These are phyloP conservation scores for Hemithea aestivaria DNA, from an alignment of 2,888 invertebrate species.

Conservation along the genomic window DNA sequence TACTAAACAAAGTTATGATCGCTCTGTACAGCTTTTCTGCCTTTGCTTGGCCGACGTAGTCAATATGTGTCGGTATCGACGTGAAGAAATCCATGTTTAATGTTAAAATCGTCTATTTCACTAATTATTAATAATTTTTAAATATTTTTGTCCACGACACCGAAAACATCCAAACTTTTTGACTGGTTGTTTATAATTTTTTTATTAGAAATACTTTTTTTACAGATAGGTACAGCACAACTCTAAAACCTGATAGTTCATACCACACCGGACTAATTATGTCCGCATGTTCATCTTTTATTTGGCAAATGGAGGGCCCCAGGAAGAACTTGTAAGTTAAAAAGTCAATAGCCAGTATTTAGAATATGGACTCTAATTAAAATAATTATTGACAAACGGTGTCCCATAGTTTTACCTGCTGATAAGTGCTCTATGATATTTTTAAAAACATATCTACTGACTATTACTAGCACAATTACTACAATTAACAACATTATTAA, in stretches of 20 bases:
- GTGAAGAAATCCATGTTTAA: slow-evolving; percentile 70
- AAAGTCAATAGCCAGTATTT: neutral
- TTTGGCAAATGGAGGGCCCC: slow-evolving; percentile 85
- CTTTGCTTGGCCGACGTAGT: slow-evolving; percentile 93
- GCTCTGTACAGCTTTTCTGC: slow-evolving; percentile 94
- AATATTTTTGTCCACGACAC: slow-evolving; percentile 21
- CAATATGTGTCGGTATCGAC: slow-evolving; percentile 78
- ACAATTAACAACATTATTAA: too few species aligned
- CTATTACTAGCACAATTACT: too few species aligned
- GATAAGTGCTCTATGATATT: too few species aligned
- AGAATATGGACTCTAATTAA: too few species aligned
- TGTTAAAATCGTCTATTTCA: slow-evolving; percentile 6
- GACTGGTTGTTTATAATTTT: too few species aligned
- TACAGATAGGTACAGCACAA: slow-evolving; percentile 74
- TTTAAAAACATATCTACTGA: too few species aligned
- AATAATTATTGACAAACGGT: too few species aligned
- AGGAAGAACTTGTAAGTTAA: slow-evolving; percentile 80
- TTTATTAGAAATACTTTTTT: slow-evolving; percentile 28
- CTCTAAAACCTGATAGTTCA: slow-evolving; percentile 81
- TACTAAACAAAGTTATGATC: slow-evolving; percentile 94
- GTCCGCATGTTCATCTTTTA: slow-evolving; percentile 77
- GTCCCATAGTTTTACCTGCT: too few species aligned
- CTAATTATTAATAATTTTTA: slow-evolving; percentile 3
- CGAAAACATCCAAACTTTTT: too few species aligned
- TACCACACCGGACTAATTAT: slow-evolving; percentile 78